These are phyloP conservation scores for Lasioglossum vierecki DNA, from an alignment of 2,888 invertebrate genomes.

Conservation along the genomic window DNA sequence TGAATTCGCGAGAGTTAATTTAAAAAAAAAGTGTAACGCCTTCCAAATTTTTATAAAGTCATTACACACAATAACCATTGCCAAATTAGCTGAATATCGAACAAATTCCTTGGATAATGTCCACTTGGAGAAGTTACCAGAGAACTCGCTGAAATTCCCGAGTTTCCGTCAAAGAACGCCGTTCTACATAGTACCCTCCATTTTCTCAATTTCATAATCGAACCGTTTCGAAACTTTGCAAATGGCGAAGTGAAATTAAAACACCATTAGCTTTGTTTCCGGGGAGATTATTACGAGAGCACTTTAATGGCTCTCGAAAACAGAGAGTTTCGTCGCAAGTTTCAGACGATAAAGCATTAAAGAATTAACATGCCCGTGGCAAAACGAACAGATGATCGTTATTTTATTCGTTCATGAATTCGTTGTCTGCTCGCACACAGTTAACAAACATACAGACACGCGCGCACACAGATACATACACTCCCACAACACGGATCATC, in stretches of 20 bases:
- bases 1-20: not conserved
- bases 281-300: not conserved
- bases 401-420: constrained; percentile 39
- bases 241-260: not conserved
- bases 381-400: constrained; percentile 7
- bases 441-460: not conserved
- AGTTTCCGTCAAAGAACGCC: not conserved
- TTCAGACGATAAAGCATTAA: not conserved
- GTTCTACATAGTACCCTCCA: not conserved
- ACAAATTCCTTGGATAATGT: not conserved
- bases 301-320: not conserved
- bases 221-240: not conserved
- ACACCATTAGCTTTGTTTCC: not conserved
- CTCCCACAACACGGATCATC: constrained; percentile 33
- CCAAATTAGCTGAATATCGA: not conserved
- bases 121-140: not conserved
- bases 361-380: not conserved
- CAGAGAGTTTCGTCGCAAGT: not conserved
- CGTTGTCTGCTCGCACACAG: constrained; percentile 57
- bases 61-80: not conserved
- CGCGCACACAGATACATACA: constrained; percentile 17
- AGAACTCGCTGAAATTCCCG: not conserved
- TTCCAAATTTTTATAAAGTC: not conserved
- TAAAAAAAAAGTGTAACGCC: not conserved
- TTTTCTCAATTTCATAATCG: not conserved